phyloP scores from a whole-genome alignment of 1,140 invertebrate genomes.

The Drosophila arawakana region DNA sequence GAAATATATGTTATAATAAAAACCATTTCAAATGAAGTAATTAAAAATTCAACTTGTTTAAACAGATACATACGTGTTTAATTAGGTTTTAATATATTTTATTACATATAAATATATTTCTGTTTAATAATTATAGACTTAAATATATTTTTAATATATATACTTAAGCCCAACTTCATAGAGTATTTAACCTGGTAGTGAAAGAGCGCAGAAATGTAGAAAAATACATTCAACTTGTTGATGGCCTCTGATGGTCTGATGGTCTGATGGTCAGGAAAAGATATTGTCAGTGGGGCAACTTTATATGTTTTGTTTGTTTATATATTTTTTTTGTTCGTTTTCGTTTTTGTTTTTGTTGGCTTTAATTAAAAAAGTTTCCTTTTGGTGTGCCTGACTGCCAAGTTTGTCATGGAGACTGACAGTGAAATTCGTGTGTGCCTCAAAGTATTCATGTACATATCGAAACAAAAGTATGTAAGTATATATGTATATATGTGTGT shows the following conservation, averaged over 20 bases:
- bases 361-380: constrained; percentile 69
- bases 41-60: too few species aligned
- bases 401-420: constrained; percentile 44
- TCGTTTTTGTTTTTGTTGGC: constrained; percentile 33
- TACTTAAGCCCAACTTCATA: background rate
- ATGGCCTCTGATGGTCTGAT: constrained; percentile 36
- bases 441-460: background rate
- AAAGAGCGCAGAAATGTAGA: constrained; percentile 36
- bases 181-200: constrained; percentile 9
- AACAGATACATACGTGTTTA: too few species aligned
- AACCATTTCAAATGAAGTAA: too few species aligned
- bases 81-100: too few species aligned
- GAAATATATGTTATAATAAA: too few species aligned
- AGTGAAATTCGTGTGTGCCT: constrained; percentile 12
- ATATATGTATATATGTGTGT: background rate
- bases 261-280: constrained; percentile 28
- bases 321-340: background rate
- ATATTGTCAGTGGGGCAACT: constrained; percentile 54
- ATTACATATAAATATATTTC: too few species aligned
- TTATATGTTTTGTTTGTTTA: constrained; percentile 43
- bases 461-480: background rate
- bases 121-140: too few species aligned
- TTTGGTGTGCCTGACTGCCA: constrained; percentile 15
- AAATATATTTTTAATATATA: too few species aligned
- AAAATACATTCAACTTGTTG: constrained; percentile 51